These are phyloP conservation scores for Spialia ferax DNA, from an alignment of 2,888 invertebrate species.

Conservation along the genomic window DNA sequence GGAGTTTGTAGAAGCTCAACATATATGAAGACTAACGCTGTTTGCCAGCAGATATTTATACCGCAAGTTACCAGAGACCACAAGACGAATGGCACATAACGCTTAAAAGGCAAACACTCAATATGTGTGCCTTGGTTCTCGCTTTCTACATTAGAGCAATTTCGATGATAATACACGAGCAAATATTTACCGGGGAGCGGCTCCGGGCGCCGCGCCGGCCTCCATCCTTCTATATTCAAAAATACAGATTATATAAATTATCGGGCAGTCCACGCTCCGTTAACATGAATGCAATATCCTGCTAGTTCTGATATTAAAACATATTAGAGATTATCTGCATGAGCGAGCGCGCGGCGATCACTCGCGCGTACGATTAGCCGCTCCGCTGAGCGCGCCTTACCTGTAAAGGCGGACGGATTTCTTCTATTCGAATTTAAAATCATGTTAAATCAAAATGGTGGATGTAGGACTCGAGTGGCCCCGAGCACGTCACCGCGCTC, in stretches of 20 bases:
- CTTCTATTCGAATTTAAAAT: constrained; percentile 24
- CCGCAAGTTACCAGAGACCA: constrained; percentile 23
- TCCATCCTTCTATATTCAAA: constrained; percentile 48
- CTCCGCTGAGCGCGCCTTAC: constrained; percentile 40
- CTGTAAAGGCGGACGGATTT: constrained; percentile 11
- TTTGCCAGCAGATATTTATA: constrained; percentile 35
- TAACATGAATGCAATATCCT: constrained; percentile 43
- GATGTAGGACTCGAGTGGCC: constrained; percentile 38
- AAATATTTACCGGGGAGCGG: constrained; percentile 50
- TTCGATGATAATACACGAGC: constrained; percentile 54
- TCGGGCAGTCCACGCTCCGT: constrained; percentile 41
- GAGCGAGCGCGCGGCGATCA: constrained; percentile 50
- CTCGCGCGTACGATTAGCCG: constrained; percentile 55
- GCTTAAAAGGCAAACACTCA: constrained; percentile 43
- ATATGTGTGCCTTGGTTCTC: constrained; percentile 39
- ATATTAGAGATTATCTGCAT: constrained; percentile 55
- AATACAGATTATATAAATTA: constrained; percentile 47
- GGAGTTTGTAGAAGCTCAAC: constrained; percentile 37
- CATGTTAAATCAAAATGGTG: constrained; percentile 51
- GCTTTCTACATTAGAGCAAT: constrained; percentile 54
- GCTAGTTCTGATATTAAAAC: constrained; percentile 53
- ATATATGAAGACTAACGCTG: constrained; percentile 29
- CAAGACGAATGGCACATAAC: constrained; percentile 37
- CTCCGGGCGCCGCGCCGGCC: constrained; percentile 10
- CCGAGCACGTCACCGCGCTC: constrained; percentile 39